phyloP scores from a whole-genome alignment of 2,797 vertebrate species.

The Ceyx erithaca region DNA sequence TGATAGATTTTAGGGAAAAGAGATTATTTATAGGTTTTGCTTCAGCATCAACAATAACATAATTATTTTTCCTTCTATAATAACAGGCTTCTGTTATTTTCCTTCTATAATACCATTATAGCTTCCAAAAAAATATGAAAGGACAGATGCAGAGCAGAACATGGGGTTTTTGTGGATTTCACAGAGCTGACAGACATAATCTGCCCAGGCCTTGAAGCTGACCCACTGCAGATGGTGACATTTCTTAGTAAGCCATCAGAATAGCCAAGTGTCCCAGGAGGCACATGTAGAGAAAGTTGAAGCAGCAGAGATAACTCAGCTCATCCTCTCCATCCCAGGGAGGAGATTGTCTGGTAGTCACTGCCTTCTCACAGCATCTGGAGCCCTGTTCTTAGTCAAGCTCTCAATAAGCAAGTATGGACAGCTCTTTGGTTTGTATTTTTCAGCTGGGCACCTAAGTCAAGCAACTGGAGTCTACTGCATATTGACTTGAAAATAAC shows the following conservation, averaged over 20 bases:
- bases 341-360: background rate
- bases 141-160: background rate
- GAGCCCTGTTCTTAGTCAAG: background rate
- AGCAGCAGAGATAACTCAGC: background rate
- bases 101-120: background rate
- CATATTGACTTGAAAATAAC: background rate
- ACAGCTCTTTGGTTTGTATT: background rate
- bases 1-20: background rate
- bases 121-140: background rate
- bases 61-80: background rate
- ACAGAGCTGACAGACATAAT: background rate
- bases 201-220: background rate
- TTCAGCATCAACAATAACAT: background rate
- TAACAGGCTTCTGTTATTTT: background rate
- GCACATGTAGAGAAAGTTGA: background rate
- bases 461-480: background rate
- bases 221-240: background rate
- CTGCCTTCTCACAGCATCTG: accelerated
- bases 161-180: background rate
- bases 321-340: background rate
- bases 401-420: background rate
- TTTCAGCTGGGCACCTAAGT: background rate
- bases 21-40: background rate
- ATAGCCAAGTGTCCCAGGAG: background rate
- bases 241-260: background rate